Base-by-base conservation (phyloP, 2,113 vertebrate species). In the Anser cygnoides region DNA sequence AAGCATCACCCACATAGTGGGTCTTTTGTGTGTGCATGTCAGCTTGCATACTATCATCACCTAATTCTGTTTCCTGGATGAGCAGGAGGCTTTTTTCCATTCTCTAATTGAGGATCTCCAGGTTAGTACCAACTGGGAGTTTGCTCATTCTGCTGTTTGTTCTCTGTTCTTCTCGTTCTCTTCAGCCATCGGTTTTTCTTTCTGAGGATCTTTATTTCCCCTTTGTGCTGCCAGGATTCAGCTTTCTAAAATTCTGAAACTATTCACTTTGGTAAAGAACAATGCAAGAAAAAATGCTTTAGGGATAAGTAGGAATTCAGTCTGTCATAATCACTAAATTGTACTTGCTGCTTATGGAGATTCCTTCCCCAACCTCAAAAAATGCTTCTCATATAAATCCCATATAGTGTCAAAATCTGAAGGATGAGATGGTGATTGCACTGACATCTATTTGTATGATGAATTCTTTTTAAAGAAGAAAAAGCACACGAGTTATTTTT, bases 241-340 rank as follows among this genome's bases (percentile, higher is more conserved):
- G 52, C 44, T 89, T 88, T 90, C 67, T 67, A 31, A 88, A 92
- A 89, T 67, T 84, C 57, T 8, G 3, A 57, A 85, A 35, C 67
- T 89, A 68, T 28, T 92, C 52, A 43, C 9, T 92, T 90, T 65
- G 49, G 25, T 81, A 70, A 81, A 67, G 94, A 93, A 84, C 68
- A 92, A 68, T 77, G 43, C 57, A 84, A 81, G 83, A 90, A 93
- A 58, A 88, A 87, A 84, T 81, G 49, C 65, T 78, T 61, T 78
- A 68, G 57, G 33, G 39, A 23, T 52, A 81, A 72, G 86, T 72
- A 35, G 57, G 82, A 90, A 92, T 93, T 88, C 49, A 71, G 29
- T 43, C 41, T 72, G 67, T 82, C n/a, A 41, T 35, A 37, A 89
- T 41, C 55, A 63, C 35, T 86, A 6, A 92, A 90, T 33, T 2